Base-by-base conservation (phyloP, 1,140 invertebrate genomes). In the Calosoma granatense region DNA sequence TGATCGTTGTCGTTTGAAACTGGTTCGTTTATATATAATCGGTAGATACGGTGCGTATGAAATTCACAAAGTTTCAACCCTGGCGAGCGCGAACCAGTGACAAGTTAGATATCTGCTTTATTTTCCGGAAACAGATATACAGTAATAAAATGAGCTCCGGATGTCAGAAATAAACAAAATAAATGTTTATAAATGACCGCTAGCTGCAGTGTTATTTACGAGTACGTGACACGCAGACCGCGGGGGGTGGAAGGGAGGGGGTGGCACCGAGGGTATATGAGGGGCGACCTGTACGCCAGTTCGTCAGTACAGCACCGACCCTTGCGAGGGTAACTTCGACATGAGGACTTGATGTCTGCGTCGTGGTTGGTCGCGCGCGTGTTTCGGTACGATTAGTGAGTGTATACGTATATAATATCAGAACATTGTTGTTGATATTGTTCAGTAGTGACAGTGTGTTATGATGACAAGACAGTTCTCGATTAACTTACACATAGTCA, bases 371-470 rank as follows among this genome's bases (percentile, higher is more conserved):
- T 9, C 41, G 41, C 41, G 41, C 41, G 41, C 26, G 26, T 4
- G 41, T 12, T 6, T 30, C 26, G 26, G 14, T 30, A n/a, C n/a
- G n/a, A n/a, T n/a, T n/a, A n/a, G n/a, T n/a, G n/a, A n/a, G n/a
- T n/a, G n/a, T 14, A 30, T 30, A 6, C 26, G 4, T 30, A 14
- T 30, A 30, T 30, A 6, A 30, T 6, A 30, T 30, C 26, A 30
- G 14, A 30, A 14, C 4, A 14, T 30, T 30, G 26, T 30, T 30
- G 4, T 4, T 30, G 4, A 30, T 14, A 30, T 30, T 30, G 4
- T 6, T 4, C 22, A 54, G 55, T 60, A 53, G 59, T 53, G 19
- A 55, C 41, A 52, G 26, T 19, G 30, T 53, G 12, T 9, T 56
- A 47, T 6, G 15, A 51, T 15, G 26, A n/a, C 26, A 41, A 36